Conservation (phyloP, 2,888 invertebrate genomes). For the Mythimna impura region DNA sequence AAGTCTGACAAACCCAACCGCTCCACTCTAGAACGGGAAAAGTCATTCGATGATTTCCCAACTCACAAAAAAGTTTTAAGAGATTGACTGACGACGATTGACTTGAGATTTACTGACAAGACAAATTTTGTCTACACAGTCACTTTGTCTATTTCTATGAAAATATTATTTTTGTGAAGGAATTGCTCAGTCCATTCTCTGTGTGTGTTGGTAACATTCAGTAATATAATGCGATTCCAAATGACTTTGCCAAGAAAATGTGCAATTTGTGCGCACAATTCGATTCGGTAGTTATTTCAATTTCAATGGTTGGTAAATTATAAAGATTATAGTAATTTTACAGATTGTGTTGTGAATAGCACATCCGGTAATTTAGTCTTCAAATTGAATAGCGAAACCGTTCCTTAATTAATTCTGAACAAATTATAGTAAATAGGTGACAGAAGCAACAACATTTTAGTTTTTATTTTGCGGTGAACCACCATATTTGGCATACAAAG, state of each 20-base stretch:
- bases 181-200: not conserved
- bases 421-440: not conserved
- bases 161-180: not conserved
- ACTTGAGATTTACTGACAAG: not conserved
- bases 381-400: conserved; percentile 20
- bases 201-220: not conserved
- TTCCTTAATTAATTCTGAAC: conserved; percentile 8
- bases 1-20: too few relatives aligned
- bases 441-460: not conserved
- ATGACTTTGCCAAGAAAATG: conserved; percentile 22
- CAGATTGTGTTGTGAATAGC: conserved; percentile 28
- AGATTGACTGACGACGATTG: too few relatives aligned
- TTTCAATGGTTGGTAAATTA: conserved; percentile 8
- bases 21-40: too few relatives aligned
- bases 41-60: too few relatives aligned
- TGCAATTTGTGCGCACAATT: conserved; percentile 13
- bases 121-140: not conserved
- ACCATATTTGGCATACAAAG: not conserved
- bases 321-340: conserved; percentile 36
- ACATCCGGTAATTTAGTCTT: conserved; percentile 36
- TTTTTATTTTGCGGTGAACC: conserved; percentile 6
- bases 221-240: conserved; percentile 15
- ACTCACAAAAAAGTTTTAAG: too few relatives aligned
- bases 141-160: too few relatives aligned
- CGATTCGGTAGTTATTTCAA: conserved; percentile 19